Evolutionary conservation across 2,113 vertebrate species (phyloP), one percentile per base, ranked within the genome.

Genomic region (Vombatus ursinus): DNA sequence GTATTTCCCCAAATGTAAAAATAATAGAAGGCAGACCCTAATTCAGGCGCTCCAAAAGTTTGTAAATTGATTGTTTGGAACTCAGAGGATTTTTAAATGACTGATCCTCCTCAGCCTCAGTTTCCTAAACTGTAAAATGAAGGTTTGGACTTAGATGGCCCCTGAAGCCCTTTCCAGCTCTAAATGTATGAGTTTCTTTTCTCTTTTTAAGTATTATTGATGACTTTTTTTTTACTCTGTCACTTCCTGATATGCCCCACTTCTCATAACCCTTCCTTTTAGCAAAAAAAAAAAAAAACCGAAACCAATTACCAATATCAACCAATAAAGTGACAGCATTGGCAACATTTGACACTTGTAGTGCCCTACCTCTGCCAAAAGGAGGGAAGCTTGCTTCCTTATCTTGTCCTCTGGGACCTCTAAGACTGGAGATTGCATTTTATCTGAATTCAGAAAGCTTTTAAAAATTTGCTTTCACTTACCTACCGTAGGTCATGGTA

Each of bases 31-130:
- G 0, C 4, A 84, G 37, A 37, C 37, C 68, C 68, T 19, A 44
- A 92, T 95, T 95, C 95, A 61, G 92, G 90, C 96, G 94, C 54
- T 28, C 49, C 52, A 93, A 93, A 93, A 44, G 47, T 91, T 48
- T 90, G 0, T 91, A 95, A 93, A 52, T 54, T 68, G 90, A 52
- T 49, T 44, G 47, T 96, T 94, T 93, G 91, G 91, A 94, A 95
- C 50, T 91, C 37, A 57, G 92, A 93, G 37, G 49, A 11, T 57
- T 77, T 22, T 93, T 93, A 84, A 84, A 23, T 44, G 37, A 84
- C 9, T n/a, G 37, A 44, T n/a, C 68, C 16, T 44, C 28, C 28
- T 61, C 19, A 61, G 57, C 28, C 28, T 31, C 68, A 84, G 37
- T 84, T 44, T 44, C 37, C 68, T 84, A 84, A 84, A 44, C n/a